Base-by-base conservation (phyloP, 1,140 invertebrate species). In the Bombus turneri region DNA sequence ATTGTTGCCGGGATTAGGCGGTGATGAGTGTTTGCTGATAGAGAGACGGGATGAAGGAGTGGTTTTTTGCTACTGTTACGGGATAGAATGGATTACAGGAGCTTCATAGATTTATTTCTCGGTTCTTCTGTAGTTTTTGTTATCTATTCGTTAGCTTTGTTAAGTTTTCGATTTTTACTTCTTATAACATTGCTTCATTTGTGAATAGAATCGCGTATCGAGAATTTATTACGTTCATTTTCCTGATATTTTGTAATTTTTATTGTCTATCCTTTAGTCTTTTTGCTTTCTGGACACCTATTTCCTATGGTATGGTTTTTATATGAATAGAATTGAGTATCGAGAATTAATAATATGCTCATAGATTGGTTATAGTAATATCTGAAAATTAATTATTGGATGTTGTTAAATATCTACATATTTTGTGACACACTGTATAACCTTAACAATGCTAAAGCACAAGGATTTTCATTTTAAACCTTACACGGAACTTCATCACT, bases 1-100 rank as follows among this genome's bases (percentile, higher is more conserved):
- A 53, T 53, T 34, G 37, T 31, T 41, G n/a, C 28, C 47, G 31
- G 59, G 28, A 66, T 34, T 76, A 83, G 74, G 62, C 22, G 39
- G n/a, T 41, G 59, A 83, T 76, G 28, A 75, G 73, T 53, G 59
- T 25, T 75, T 28, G n/a, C 34, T n/a, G 79, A 62, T 74, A 74
- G 57, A 62, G 71, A 28, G 25, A 10, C 37, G n/a, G 37, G 5
- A 64, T 53, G 34, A 74, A n/a, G 31, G 43, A 31, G 9, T 10
- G 18, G 41, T 31, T 74, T 25, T 43, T 31, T 10, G n/a, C 47
- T 74, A 25, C 43, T 74, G 25, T 10, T 18, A n/a, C 31, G 31
- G 12, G 39, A 25, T 41, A 71, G 25, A 69, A 37, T 10, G 37
- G 68, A 69, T 69, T 18, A 22, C 10, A 39, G 37, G 0, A 9